Evolutionary conservation across 2,888 invertebrate genomes (phyloP), one percentile per base, ranked within the genome.

Genomic region (Dynastes hyllus): DNA sequence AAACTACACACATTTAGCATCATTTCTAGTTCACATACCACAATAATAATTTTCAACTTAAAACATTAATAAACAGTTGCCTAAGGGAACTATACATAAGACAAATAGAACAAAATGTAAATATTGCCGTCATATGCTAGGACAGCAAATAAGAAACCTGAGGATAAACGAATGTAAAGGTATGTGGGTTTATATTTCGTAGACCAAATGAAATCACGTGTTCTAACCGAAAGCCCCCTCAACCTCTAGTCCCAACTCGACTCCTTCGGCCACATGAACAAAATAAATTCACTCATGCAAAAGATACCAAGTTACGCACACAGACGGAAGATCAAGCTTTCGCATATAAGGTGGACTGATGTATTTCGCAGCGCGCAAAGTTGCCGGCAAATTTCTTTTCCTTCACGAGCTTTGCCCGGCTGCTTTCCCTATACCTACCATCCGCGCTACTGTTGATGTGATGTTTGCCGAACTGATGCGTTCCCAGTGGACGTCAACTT

Each of bases 201-300:
- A 80, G 83, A 16, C 73, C 84, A 87, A 87, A 87, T 86, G 84
- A 86, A 86, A 87, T 87, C 86, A 86, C 85, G 85, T 85, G 84
- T 86, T 85, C 83, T 83, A 84, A 84, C 82, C 81, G 81, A 83
- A 81, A 81, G 79, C 78, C 80, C 78, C 55, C 55, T 53, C 13
- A 37, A 58, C 76, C 77, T 80, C 78, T 66, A 78, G 71, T 80
- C 80, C 79, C 82, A 83, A 83, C 83, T 82, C 82, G 84, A 85
- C 84, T 84, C 85, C 85, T 83, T 81, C 82, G 83, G 83, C 85
- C 84, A 83, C 85, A 87, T 58, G 22, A 87, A 87, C 86, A 86
- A 86, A 86, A 86, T 87, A 86, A 87, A 87, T 84, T 85, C 86
- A 84, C 84, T 87, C 87, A 87, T 87, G 88, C 87, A 86, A 86